Base-by-base conservation (phyloP, 2,888 invertebrate species). In the Drosophila villosipedis region DNA sequence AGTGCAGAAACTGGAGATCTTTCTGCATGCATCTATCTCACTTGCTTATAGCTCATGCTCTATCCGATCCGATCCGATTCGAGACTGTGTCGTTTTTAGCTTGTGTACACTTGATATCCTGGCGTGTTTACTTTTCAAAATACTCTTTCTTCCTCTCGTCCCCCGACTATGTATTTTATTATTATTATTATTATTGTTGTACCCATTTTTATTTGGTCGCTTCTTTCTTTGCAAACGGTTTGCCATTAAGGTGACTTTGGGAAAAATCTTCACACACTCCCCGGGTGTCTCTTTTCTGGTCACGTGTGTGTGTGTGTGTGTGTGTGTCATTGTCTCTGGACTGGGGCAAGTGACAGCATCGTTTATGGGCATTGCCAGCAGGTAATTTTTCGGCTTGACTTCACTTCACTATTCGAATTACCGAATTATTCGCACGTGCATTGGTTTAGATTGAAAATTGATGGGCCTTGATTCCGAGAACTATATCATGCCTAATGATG, bases 31-130 rank as follows among this genome's bases (percentile, higher is more conserved):
- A 68, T 30, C 65, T 66, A 53, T 69, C 76, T 47, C 39, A 33
- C 63, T 78, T 66, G 49, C 57, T 49, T 80, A 74, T 84, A 82
- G 80, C 83, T 83, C 73, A 83, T 71, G 68, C 85, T 65, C 71
- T 76, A 65, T 69, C 73, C 73, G 52, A 55, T 25, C 2, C 25
- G 41, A 69, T 66, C 31, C 25, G 41, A 69, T 49, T 28, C 68
- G 37, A 60, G 61, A 66, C 68, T 76, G 73, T 76, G 76, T 73
- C 43, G 62, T 62, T 57, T 69, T 67, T 58, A 43, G 62, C 84
- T 69, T 83, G 78, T 86, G 89, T 85, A 88, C 90, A 88, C 89
- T 90, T 90, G 90, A 88, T 88, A 90, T 88, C 88, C 88, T 88
- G 89, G 84, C 78, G 89, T 90, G 89, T 90, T 88, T 90, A 84